Evolutionary conservation across 2,113 vertebrate species (phyloP).

Genomic region (Phyllostomus discolor): DNA sequence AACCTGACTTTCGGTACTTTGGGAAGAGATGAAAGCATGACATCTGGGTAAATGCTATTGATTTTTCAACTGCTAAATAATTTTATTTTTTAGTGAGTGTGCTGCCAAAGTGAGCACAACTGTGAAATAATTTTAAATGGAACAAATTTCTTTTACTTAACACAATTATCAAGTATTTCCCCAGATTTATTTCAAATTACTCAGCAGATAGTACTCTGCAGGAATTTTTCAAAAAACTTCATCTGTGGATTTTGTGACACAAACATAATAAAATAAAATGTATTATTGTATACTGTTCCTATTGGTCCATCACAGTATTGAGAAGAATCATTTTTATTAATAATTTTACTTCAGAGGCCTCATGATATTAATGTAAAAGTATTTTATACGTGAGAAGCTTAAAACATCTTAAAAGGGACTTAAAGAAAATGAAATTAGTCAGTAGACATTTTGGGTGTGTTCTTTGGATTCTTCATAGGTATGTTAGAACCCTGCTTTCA

Average conservation of each 20-base stretch:
- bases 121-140: slow-evolving; percentile 6
- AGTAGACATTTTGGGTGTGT: neutral
- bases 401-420: neutral
- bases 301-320: neutral
- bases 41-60: neutral
- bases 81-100: neutral
- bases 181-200: slow-evolving; percentile 9
- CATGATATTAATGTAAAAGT: neutral
- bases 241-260: neutral
- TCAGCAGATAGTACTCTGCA: neutral
- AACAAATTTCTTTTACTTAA: neutral
- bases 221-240: neutral
- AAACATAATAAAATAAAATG: neutral
- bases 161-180: neutral
- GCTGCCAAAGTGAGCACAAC: neutral
- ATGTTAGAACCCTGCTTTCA: neutral
- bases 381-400: neutral
- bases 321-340: neutral
- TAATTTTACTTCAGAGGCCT: neutral
- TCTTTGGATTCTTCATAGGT: neutral
- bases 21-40: neutral
- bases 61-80: slow-evolving; percentile 19
- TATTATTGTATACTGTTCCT: neutral
- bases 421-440: neutral
- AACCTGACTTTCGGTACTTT: slow-evolving; percentile 16